Evolutionary conservation across 2,113 vertebrate species (phyloP), one percentile per base, ranked within the genome.

Genomic region (Peromyscus maniculatus): DNA sequence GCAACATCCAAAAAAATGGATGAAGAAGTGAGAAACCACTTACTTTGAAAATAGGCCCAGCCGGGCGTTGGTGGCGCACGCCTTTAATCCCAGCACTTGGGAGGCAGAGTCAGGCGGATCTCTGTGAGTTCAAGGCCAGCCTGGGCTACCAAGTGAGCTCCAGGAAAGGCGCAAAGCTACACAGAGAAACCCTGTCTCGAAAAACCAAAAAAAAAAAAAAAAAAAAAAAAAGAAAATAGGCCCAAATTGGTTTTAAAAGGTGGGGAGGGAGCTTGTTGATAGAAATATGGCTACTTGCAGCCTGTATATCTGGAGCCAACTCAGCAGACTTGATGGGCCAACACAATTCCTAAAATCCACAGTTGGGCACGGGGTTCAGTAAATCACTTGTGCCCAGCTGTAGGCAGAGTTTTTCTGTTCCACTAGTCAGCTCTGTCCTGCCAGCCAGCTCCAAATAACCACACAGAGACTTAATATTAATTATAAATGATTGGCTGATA

Each of bases 341-440:
- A 95, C 66, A 92, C 49, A 75, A 17, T 39, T 92, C 33, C 46
- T 87, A 33, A 92, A 96, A 95, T 33, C n/a, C 36, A 95, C 69
- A 88, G 9, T 39, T 55, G 91, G 55, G 39, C 28, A 57, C 66
- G 10, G 59, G 31, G 62, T 59, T 97, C 82, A 87, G 75, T 66
- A 90, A 89, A 21, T 46, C 16, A 28, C 39, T 49, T 93, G 52
- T n/a, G 10, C 52, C 33, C 33, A 82, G 33, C 46, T 82, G 71
- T n/a, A 72, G 71, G 71, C 21, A 21, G 17, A 39, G 17, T 39
- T 39, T 21, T 72, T 39, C 36, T 72, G 36, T 39, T 36, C 36
- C 36, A 21, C n/a, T 33, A 71, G 69, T 71, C 6, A 71, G 5
- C 15, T 71, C 33, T 71, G 33, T 71, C 15, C 33, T 36, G 19